A percentile compares a stretch with the other conserved stretches of the same genome.
Conservation (phyloP, 2,797 vertebrate genomes). For the Tadarida brasiliensis region DNA sequence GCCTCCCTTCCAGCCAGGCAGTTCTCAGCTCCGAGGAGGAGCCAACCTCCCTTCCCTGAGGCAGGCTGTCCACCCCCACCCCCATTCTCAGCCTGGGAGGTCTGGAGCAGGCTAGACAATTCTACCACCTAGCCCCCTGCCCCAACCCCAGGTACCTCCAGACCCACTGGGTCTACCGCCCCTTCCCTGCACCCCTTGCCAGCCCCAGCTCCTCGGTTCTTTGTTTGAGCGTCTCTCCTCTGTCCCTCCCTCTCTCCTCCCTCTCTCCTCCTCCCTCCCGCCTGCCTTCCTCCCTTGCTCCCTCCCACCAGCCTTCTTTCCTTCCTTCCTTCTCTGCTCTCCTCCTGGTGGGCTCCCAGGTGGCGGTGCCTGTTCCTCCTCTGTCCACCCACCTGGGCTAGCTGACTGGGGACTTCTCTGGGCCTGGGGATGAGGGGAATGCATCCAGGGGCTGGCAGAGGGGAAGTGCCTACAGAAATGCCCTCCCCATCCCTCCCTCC, state of each 20-base stretch:
- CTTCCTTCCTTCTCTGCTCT: slow-evolving; percentile 77
- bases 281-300: slow-evolving; percentile 74
- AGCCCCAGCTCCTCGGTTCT: slow-evolving; percentile 81
- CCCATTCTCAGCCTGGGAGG: slow-evolving; percentile 50
- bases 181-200: slow-evolving; percentile 78
- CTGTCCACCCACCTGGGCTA: slow-evolving; percentile 66
- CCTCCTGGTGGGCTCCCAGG: slow-evolving; percentile 83
- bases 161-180: slow-evolving; percentile 67
- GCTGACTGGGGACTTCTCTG: slow-evolving; percentile 26
- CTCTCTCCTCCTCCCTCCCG: slow-evolving; percentile 81
- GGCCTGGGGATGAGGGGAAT: slow-evolving; percentile 1
- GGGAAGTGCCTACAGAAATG: not conserved
- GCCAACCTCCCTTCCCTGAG: slow-evolving; percentile 64
- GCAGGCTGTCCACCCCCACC: slow-evolving; percentile 6
- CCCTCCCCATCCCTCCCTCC: slow-evolving; percentile 67
- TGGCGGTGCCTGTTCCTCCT: slow-evolving; percentile 76
- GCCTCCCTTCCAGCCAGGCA: slow-evolving; percentile 33
- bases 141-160: slow-evolving; percentile 18
- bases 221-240: slow-evolving; percentile 83
- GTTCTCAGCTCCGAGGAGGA: slow-evolving; percentile 41
- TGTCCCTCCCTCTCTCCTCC: slow-evolving; percentile 85
- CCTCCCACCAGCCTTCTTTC: slow-evolving; percentile 77
- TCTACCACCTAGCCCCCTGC: slow-evolving; percentile 22
- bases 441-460: not conserved
- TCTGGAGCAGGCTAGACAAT: slow-evolving; percentile 50